Base-by-base conservation (phyloP, 2,113 vertebrate genomes). In the Scomber japonicus region DNA sequence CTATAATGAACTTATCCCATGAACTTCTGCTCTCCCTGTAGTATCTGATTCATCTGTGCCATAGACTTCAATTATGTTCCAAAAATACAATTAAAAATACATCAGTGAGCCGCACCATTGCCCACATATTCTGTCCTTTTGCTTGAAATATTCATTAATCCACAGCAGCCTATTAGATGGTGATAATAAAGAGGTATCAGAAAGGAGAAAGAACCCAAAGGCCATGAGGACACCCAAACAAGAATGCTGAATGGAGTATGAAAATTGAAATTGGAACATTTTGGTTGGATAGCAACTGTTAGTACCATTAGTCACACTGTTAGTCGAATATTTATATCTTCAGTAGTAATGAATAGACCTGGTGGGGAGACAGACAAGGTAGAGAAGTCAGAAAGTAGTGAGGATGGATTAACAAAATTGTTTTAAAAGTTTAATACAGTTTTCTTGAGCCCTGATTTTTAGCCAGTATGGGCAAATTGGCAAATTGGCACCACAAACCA, bases 251-350 rank as follows among this genome's bases (percentile, higher is more conserved):
- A 50, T 65, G 44, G 24, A 67, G 15, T 17, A 16, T 14, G 35
- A 16, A 21, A 21, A 61, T 69, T 77, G 40, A 80, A 70, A 15
- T 72, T 19, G 0, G 6, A 51, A 73, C 49, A 50, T 62, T 61
- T 62, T 9, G 30, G 5, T 73, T 73, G 1, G 55, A 27, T 61
- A 19, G 69, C 62, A 72, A 49, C 67, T 72, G 48, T 60, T 73
- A 30, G 70, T 12, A 27, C 14, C 44, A 16, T 49, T 44, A 61
- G 48, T 44, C 48, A 15, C n/a, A 61, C 14, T 63, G 10, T 27
- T 48, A 44, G 56, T 21, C 27, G 72, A 48, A 77, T 40, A 48
- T 65, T 13, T 17, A 27, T 55, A 9, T 62, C 35, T 60, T 83
- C 54, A 67, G n/a, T 6, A 6, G 40, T n/a, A 60, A 40, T 19